Evolutionary conservation across 2,888 invertebrate genomes (phyloP).

Genomic region (Pimpla rufipes): DNA sequence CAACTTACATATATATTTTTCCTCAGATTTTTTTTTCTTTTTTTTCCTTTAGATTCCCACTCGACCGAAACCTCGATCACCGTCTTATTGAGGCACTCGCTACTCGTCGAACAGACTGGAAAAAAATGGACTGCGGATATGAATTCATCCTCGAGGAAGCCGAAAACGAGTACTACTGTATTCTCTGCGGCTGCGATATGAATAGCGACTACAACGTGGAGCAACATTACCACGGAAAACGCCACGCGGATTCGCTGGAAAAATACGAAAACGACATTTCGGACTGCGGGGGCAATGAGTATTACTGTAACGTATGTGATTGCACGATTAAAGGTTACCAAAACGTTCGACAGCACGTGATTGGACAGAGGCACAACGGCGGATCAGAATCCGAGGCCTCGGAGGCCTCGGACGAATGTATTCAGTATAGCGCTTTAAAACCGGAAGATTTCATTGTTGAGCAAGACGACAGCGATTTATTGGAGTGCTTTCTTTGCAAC

Average conservation of each 20-base stretch:
- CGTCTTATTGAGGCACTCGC: background rate
- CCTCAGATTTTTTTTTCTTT: too few relatives aligned
- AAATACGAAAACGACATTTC: background rate
- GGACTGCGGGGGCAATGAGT: background rate
- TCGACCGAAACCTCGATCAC: too few relatives aligned
- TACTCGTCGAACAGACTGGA: background rate
- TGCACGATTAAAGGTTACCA: background rate
- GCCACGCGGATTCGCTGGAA: background rate
- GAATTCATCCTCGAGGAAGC: background rate
- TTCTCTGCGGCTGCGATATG: background rate
- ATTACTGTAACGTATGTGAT: constrained; percentile 13
- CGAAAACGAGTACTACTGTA: background rate
- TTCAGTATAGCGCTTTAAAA: background rate
- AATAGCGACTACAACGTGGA: background rate
- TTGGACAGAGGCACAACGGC: background rate
- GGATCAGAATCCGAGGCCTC: background rate
- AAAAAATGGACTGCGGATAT: background rate
- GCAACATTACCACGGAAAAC: background rate
- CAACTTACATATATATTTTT: too few relatives aligned
- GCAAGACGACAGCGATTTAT: background rate
- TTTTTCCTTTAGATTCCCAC: too few relatives aligned
- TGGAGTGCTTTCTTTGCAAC: background rate
- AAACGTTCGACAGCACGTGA: constrained; percentile 5
- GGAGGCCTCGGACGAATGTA: background rate
- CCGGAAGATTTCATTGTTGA: background rate